phyloP scores from a whole-genome alignment of 2,888 invertebrate species.

The Netelia fuscicornis region DNA sequence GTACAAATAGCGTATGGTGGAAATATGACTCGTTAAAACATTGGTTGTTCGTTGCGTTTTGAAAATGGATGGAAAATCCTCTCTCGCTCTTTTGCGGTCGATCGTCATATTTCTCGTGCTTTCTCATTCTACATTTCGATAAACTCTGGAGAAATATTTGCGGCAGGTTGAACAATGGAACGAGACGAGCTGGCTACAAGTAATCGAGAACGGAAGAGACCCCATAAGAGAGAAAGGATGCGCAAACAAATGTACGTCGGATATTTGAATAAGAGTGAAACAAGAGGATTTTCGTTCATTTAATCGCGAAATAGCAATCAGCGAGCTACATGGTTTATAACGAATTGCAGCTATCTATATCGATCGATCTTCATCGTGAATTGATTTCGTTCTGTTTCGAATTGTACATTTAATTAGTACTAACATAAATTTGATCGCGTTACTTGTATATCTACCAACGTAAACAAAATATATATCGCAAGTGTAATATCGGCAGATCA shows the following conservation, averaged over 20 bases:
- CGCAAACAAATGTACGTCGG: conserved; percentile 12
- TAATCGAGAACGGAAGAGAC: neutral
- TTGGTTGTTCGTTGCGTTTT: conserved; percentile 3
- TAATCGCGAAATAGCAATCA: conserved; percentile 13
- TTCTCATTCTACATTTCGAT: neutral
- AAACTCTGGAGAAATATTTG: conserved; percentile 32
- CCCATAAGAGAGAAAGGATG: neutral
- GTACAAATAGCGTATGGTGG: neutral
- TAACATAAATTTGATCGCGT: neutral
- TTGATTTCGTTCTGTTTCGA: neutral
- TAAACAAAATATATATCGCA: neutral
- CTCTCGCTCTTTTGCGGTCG: neutral
- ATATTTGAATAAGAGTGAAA: conserved; percentile 12
- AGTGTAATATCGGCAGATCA: neutral
- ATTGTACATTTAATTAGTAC: conserved; percentile 11
- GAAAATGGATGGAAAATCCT: neutral
- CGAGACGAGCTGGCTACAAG: conserved; percentile 16
- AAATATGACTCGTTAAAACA: conserved; percentile 35
- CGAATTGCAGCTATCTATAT: neutral
- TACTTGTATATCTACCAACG: neutral
- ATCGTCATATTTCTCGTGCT: neutral
- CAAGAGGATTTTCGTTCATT: neutral
- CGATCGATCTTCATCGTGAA: neutral
- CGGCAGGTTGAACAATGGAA: neutral
- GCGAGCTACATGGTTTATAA: neutral